These are phyloP conservation scores for Lophura swinhoii DNA, from an alignment of 2,797 vertebrate genomes.

Conservation along the genomic window DNA sequence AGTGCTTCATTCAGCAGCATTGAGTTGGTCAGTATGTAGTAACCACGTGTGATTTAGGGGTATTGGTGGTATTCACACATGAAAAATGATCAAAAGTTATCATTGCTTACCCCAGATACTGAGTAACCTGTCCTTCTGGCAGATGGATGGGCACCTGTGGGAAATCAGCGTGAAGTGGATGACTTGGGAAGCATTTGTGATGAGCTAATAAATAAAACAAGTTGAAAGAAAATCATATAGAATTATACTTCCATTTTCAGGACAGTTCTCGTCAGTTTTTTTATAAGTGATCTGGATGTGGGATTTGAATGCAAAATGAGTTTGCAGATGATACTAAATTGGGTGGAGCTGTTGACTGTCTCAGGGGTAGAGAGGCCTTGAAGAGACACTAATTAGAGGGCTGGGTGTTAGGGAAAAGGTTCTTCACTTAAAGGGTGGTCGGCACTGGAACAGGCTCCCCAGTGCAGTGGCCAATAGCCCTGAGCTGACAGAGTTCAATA, in stretches of 20 bases:
- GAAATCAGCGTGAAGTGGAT: neutral
- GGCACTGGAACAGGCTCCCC: neutral
- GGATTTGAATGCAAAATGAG: neutral
- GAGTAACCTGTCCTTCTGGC: neutral
- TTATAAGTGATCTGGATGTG: neutral
- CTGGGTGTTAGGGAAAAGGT: neutral
- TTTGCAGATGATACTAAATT: neutral
- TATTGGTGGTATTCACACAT: neutral
- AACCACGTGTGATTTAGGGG: fast-evolving
- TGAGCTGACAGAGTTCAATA: neutral
- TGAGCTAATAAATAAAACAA: neutral
- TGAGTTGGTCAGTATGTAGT: neutral
- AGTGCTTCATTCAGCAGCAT: neutral
- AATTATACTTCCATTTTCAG: neutral
- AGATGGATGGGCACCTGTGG: neutral
- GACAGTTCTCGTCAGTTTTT: neutral
- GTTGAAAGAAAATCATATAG: neutral
- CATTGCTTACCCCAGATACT: neutral
- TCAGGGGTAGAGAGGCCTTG: neutral
- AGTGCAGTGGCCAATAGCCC: neutral
- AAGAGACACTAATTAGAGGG: neutral
- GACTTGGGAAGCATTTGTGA: neutral
- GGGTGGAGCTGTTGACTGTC: neutral
- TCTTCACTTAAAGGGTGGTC: neutral
- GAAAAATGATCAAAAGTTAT: neutral